A percentile compares a stretch with the other conserved stretches of the same genome.
Evolutionary conservation across 2,888 invertebrate species (phyloP).

Genomic region (Spilarctia lutea): DNA sequence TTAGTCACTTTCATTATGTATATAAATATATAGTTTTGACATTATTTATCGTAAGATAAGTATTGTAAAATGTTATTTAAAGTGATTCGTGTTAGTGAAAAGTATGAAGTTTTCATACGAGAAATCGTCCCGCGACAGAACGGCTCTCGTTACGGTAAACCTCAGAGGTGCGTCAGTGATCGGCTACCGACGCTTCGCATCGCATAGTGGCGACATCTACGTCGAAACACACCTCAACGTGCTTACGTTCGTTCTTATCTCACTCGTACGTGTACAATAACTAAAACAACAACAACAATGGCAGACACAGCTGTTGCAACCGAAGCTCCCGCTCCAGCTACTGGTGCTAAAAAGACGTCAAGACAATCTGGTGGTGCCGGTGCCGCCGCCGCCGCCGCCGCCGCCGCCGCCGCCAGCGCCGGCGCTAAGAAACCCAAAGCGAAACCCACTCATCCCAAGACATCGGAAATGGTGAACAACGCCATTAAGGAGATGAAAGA

Average conservation of each 20-base stretch:
- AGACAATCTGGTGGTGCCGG: conserved; percentile 46
- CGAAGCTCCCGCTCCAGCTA: conserved; percentile 60
- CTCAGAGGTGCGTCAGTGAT: not conserved
- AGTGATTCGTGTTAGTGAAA: conserved; percentile 27
- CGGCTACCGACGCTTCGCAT: not conserved
- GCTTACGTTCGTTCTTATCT: no score
- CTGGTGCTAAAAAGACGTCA: conserved; percentile 60
- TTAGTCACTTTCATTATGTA: conserved; percentile 5
- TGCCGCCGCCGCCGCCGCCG: no score
- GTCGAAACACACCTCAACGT: no score
- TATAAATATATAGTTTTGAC: not conserved
- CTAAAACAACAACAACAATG: no score
- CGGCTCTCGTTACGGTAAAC: conserved; percentile 26
- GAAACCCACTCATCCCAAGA: conserved; percentile 67
- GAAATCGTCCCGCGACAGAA: conserved; percentile 27
- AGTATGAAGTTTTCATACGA: conserved; percentile 32
- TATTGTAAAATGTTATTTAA: conserved; percentile 23
- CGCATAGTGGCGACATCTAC: conserved; percentile 15
- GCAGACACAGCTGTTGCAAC: conserved; percentile 62
- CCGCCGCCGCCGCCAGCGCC: no score
- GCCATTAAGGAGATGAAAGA: conserved; percentile 85
- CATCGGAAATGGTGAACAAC: conserved; percentile 83
- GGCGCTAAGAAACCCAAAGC: conserved; percentile 46
- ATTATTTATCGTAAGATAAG: not conserved
- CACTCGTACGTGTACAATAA: no score